These are phyloP conservation scores for Leptinotarsa lineolata DNA, from an alignment of 1,140 invertebrate species.

Conservation along the genomic window DNA sequence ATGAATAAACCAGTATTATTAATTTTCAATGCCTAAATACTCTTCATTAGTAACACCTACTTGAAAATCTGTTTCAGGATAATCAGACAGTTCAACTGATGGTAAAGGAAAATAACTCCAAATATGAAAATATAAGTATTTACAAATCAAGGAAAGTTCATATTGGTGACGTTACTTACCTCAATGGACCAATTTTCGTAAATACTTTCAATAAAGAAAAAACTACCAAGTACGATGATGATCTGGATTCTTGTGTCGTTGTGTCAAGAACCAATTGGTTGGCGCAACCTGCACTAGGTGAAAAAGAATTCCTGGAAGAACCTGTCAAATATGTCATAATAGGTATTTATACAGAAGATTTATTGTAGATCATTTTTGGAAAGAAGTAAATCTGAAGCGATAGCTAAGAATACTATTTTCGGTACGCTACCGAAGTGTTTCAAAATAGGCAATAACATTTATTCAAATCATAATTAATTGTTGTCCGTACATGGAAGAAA, in stretches of 20 bases:
- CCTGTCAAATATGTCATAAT: slow-evolving; percentile 49
- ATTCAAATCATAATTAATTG: no score
- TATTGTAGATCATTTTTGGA: not conserved
- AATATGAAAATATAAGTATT: slow-evolving; percentile 52
- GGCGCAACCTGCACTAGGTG: slow-evolving; percentile 39
- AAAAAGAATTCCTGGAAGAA: slow-evolving; percentile 29
- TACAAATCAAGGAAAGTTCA: slow-evolving; percentile 55
- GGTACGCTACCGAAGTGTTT: no score
- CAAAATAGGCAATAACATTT: no score
- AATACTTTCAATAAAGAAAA: slow-evolving; percentile 13
- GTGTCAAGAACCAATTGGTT: slow-evolving; percentile 43
- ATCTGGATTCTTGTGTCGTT: slow-evolving; percentile 20
- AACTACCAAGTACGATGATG: not conserved
- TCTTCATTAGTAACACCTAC: no score
- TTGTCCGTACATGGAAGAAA: no score
- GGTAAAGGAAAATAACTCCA: slow-evolving; percentile 14
- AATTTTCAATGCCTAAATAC: no score
- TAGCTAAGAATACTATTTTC: no score
- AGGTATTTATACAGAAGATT: slow-evolving; percentile 31
- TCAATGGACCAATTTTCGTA: slow-evolving; percentile 57
- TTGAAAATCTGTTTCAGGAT: not conserved
- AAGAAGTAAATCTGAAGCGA: no score
- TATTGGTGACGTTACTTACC: slow-evolving; percentile 57
- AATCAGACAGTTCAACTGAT: not conserved
- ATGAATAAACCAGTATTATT: no score